These are phyloP conservation scores for Thaumatotibia leucotreta DNA, from an alignment of 1,140 invertebrate genomes.

Conservation along the genomic window DNA sequence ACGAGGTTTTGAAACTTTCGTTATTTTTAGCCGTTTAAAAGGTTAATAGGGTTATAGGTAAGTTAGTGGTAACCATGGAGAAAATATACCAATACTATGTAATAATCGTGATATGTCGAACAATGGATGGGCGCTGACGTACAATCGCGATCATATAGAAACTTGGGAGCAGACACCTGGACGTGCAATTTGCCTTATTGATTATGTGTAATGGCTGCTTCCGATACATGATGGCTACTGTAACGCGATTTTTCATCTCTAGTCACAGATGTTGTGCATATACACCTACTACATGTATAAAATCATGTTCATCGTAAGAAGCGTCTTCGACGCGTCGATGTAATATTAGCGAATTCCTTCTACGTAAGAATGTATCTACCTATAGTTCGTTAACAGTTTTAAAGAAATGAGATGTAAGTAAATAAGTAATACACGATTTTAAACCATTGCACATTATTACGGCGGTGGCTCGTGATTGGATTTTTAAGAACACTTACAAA, in stretches of 20 bases:
- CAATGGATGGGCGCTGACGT: too few relatives aligned
- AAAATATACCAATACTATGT: too few relatives aligned
- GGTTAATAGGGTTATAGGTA: too few relatives aligned
- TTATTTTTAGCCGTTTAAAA: too few relatives aligned
- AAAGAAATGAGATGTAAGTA: constrained; percentile 28
- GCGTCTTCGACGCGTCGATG: constrained; percentile 15
- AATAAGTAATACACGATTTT: constrained; percentile 35
- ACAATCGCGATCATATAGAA: too few relatives aligned
- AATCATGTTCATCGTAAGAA: constrained; percentile 11
- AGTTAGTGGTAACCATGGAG: too few relatives aligned
- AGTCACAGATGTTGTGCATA: constrained; percentile 53
- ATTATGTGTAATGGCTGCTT: too few relatives aligned
- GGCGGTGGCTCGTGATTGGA: not conserved
- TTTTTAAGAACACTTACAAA: too few relatives aligned
- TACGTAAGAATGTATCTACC: constrained; percentile 22
- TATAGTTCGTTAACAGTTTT: constrained; percentile 29
- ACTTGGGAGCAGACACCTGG: too few relatives aligned
- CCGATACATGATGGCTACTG: constrained; percentile 24
- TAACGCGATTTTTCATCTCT: constrained; percentile 49
- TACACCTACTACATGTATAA: constrained; percentile 10
- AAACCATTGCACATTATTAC: constrained; percentile 28
- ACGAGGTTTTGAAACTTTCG: too few relatives aligned
- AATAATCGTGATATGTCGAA: too few relatives aligned
- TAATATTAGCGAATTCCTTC: constrained; percentile 12
- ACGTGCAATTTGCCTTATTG: too few relatives aligned